These are phyloP conservation scores for Scomber colias DNA, from an alignment of 2,113 vertebrate genomes.

Conservation along the genomic window DNA sequence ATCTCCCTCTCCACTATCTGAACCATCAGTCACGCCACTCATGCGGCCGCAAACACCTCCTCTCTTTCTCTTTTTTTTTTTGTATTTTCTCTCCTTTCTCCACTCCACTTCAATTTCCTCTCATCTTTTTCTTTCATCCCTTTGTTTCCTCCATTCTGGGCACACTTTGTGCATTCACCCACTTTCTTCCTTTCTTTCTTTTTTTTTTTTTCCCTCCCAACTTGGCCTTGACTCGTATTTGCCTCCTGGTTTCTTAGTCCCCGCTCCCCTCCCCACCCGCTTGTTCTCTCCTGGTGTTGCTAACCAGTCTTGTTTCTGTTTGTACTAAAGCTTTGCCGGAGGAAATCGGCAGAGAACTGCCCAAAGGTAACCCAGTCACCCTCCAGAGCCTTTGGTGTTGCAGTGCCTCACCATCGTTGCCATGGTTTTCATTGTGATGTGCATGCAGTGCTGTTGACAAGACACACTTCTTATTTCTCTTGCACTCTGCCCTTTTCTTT, in stretches of 20 bases:
- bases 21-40: conserved; percentile 59
- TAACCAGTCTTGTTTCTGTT: conserved; percentile 83
- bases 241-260: conserved; percentile 38
- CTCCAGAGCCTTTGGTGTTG: conserved; percentile 57
- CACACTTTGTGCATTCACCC: conserved; percentile 30
- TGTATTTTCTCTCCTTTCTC: background rate
- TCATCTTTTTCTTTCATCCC: conserved; percentile 35
- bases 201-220: background rate
- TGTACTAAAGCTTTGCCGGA: conserved; percentile 86
- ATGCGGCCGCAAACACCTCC: conserved; percentile 19
- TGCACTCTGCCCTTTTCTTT: background rate
- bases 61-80: background rate
- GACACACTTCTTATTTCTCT: background rate
- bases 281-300: conserved; percentile 67
- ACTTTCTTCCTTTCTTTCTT: background rate
- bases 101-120: conserved; percentile 30
- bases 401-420: conserved; percentile 13
- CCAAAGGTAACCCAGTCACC: conserved; percentile 80
- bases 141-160: conserved; percentile 20
- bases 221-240: conserved; percentile 42
- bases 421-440: conserved; percentile 27
- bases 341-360: conserved; percentile 86
- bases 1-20: conserved; percentile 38
- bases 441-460: conserved; percentile 50
- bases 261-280: conserved; percentile 13